Evolutionary conservation across 2,888 invertebrate genomes (phyloP), one percentile per base, ranked within the genome.

Genomic region (Mycogona germanica): DNA sequence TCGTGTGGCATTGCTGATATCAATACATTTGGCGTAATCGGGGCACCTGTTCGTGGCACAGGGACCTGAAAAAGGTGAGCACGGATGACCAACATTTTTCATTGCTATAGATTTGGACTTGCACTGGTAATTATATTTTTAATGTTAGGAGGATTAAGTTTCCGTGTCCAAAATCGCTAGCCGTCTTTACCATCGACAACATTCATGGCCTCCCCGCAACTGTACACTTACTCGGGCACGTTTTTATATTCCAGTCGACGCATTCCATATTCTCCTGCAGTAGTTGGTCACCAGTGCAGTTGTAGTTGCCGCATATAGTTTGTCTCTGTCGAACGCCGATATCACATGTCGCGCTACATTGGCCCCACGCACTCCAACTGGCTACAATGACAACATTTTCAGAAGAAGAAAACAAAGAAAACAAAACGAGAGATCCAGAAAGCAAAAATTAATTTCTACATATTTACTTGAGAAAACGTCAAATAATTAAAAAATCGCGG

Each of bases 21-120:
- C 62, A n/a, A 38, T 51, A 44, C 64, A 64, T 12, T 62, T 60
- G 2, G 59, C 62, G 46, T 59, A 58, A 25, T 63, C 58, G 1
- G 64, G 62, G 45, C 64, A 64, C n/a, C 30, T 53, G 21, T 40
- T 51, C n/a, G 52, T 47, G 2, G 57, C 29, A 25, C 62, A 63
- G 2, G 60, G 61, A 55, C 53, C 63, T 62, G 50, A 1, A 51
- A 25, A 35, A 41, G 5, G 35, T 14, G 14, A 41, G 17, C 17
- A 17, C n/a, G 9, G 47, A 2, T 3, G 23, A 45, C 37, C 4
- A n/a, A n/a, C n/a, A n/a, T n/a, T n/a, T n/a, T n/a, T n/a, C n/a
- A n/a, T n/a, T n/a, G n/a, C n/a, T n/a, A n/a, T n/a, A n/a, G n/a
- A n/a, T n/a, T n/a, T n/a, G n/a, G n/a, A n/a, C n/a, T 6, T 19